These are phyloP conservation scores for Drosophila ustulata DNA, from an alignment of 2,888 invertebrate species.

Conservation along the genomic window DNA sequence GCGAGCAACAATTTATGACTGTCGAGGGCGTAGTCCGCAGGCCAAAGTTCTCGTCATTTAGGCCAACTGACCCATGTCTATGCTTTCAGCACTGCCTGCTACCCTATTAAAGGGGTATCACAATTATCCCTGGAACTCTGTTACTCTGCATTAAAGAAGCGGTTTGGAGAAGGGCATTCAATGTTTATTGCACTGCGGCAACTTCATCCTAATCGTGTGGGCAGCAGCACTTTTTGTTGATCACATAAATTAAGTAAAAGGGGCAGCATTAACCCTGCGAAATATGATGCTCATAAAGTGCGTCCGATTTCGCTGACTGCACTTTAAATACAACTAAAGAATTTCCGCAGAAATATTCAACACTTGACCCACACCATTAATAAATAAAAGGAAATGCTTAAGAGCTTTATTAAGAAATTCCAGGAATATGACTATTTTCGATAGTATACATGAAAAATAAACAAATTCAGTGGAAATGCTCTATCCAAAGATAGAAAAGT, in stretches of 20 bases:
- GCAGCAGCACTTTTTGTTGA: not conserved
- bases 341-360: not conserved
- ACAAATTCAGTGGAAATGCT: not conserved
- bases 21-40: constrained; percentile 23
- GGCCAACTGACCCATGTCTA: constrained; percentile 15
- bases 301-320: not conserved
- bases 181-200: not conserved
- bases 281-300: not conserved
- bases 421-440: not conserved
- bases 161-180: not conserved
- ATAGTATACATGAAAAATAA: not conserved
- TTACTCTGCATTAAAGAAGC: not conserved
- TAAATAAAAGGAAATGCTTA: no score
- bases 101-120: not conserved
- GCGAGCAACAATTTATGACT: constrained; percentile 62
- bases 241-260: not conserved
- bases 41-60: constrained; percentile 14
- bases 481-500: not conserved
- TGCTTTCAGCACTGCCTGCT: not conserved
- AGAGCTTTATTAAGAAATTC: not conserved
- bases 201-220: not conserved
- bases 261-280: no score
- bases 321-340: not conserved
- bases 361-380: not conserved
- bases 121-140: not conserved